Conservation (phyloP, 2,797 vertebrate species). For the Onychomys arenicola region DNA sequence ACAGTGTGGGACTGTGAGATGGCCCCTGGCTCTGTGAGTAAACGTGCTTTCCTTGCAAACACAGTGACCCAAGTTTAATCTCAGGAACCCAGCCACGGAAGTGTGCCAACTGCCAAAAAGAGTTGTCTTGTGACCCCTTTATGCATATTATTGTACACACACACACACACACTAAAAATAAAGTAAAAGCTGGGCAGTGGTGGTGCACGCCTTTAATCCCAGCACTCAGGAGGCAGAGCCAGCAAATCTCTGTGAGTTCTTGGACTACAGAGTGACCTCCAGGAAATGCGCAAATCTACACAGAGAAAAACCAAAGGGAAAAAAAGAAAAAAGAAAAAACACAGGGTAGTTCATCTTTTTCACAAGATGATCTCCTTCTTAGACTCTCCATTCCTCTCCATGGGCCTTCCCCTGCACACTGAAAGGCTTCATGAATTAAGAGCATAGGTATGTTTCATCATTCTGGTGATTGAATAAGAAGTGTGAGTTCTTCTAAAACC, state of each 20-base stretch:
- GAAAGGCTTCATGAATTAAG: constrained; percentile 14
- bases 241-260: too few relatives aligned
- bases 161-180: too few relatives aligned
- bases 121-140: neutral
- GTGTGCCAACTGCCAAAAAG: neutral
- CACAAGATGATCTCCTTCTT: neutral
- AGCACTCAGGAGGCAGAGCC: too few relatives aligned
- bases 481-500: constrained; percentile 36
- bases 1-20: neutral
- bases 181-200: too few relatives aligned
- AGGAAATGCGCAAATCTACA: too few relatives aligned
- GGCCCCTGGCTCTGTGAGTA: too few relatives aligned
- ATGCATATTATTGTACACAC: neutral
- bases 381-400: neutral
- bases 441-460: neutral
- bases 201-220: too few relatives aligned
- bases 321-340: neutral
- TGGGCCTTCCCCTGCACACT: neutral
- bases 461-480: constrained; percentile 14
- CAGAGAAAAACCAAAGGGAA: too few relatives aligned
- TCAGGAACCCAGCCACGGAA: neutral
- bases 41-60: neutral
- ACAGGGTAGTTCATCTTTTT: neutral
- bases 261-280: too few relatives aligned
- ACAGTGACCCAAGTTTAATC: neutral